Evolutionary conservation across 2,888 invertebrate species (phyloP), one percentile per base, ranked within the genome.

Genomic region (Hyalella azteca): DNA sequence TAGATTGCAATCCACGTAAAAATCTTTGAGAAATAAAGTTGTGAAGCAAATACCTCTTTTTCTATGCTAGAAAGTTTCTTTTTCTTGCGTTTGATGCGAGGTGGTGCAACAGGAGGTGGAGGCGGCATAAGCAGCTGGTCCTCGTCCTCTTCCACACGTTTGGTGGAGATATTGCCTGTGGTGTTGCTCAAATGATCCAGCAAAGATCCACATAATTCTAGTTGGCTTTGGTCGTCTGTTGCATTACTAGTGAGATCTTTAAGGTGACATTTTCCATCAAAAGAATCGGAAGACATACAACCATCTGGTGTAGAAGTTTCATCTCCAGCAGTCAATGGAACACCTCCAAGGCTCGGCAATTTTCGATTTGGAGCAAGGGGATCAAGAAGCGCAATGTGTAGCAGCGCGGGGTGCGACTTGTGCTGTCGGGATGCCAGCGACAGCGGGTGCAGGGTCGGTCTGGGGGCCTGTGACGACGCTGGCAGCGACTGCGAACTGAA

Each of bases 401-500:
- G 41, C 9, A 75, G 75, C n/a, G 41, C 75, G 19, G 75, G 75
- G 29, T 75, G 45, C 15, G 75, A 75, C 41, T 75, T 75, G 45
- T 75, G 75, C 26, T 75, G 75, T 5, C 75, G 40, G 9, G 26
- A 26, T 13, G 36, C 45, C 1, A 75, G 13, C 0, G 75, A 75
- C 9, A 41, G 26, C 19, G 73, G 73, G 32, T 36, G 39, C 3
- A 45, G 29, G 41, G 40, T 7, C 11, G 45, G 41, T 7, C 45
- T 41, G 45, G 41, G 45, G 9, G 75, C 11, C 75, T 75, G 41
- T 75, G 75, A 41, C 15, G 41, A 75, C 5, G 75, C 41, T 7
- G 75, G 75, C 19, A 75, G 22, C 36, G 75, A 75, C 40, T 75
- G 75, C 26, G 75, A 75, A 29, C 75, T 75, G 45, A 75, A 75